Percentiles rank a stretch among this genome's conserved stretches.
Conservation (phyloP, 1,140 invertebrate genomes). For the Probaryconus sp. region DNA sequence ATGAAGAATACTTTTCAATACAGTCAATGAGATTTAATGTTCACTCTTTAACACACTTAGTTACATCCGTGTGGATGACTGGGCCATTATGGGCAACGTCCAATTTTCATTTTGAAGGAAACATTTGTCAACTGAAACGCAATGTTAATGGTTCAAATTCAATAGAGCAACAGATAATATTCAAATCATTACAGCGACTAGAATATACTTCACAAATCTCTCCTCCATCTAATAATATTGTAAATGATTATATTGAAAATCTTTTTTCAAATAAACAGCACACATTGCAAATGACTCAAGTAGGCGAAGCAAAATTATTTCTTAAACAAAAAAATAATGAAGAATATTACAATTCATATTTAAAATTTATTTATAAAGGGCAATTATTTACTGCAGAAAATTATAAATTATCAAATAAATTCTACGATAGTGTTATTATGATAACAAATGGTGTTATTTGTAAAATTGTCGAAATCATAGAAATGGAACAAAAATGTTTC, state of each 20-base stretch:
- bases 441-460: neutral
- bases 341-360: neutral
- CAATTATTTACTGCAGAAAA: conserved; percentile 2
- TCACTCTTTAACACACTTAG: conserved; percentile 32
- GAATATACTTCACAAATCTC: neutral
- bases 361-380: conserved; percentile 12
- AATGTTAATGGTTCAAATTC: conserved; percentile 35
- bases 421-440: conserved; percentile 15
- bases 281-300: neutral
- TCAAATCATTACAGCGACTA: conserved; percentile 2
- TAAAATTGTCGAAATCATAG: conserved; percentile 7
- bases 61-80: conserved; percentile 11
- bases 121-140: conserved; percentile 28
- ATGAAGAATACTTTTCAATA: conserved; percentile 28
- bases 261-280: conserved; percentile 4
- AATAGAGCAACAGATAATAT: conserved; percentile 41
- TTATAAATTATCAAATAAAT: conserved; percentile 15
- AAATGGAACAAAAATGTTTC: neutral
- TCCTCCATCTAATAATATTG: neutral
- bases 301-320: neutral
- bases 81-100: conserved; percentile 47
- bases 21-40: conserved; percentile 46
- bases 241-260: conserved; percentile 6
- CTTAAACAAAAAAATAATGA: neutral
- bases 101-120: conserved; percentile 42